Evolutionary conservation across 1,140 invertebrate species (phyloP).

Genomic region (Drosophila melanica): DNA sequence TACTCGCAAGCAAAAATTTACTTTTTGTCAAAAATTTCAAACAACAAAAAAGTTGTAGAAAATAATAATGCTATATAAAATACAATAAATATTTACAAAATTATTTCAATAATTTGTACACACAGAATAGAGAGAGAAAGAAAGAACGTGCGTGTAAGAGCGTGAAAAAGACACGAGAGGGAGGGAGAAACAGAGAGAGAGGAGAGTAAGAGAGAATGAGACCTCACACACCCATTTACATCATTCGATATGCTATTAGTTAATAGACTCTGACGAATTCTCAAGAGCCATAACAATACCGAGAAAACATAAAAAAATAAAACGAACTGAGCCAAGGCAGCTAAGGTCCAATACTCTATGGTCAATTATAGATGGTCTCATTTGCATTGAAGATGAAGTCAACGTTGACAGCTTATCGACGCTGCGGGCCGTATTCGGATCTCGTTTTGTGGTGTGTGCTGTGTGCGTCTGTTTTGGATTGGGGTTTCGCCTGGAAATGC

Average conservation of each 20-base stretch:
- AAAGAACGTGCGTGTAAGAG: background rate
- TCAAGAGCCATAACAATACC: slow-evolving; percentile 28
- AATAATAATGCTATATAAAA: background rate
- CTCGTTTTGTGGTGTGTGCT: slow-evolving; percentile 22
- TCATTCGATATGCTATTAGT: slow-evolving; percentile 41
- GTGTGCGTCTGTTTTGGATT: background rate
- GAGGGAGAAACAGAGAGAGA: background rate
- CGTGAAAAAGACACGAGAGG: background rate
- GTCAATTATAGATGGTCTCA: slow-evolving; percentile 45
- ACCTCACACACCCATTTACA: background rate
- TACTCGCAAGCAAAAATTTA: background rate
- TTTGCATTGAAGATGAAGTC: slow-evolving; percentile 66
- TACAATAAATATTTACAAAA: background rate
- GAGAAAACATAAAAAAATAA: slow-evolving; percentile 3
- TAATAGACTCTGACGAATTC: slow-evolving; percentile 44
- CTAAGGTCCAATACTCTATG: slow-evolving; percentile 7
- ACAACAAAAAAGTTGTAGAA: background rate
- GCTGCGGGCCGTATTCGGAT: slow-evolving; percentile 8
- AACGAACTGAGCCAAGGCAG: slow-evolving; percentile 14
- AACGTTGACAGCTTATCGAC: slow-evolving; percentile 24
- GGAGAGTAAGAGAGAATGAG: background rate
- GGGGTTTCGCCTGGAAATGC: slow-evolving; percentile 49
- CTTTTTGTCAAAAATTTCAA: background rate
- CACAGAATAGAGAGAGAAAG: background rate
- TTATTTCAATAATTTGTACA: background rate